Conservation (phyloP, 2,888 invertebrate species). For the Xestia sexstrigata region DNA sequence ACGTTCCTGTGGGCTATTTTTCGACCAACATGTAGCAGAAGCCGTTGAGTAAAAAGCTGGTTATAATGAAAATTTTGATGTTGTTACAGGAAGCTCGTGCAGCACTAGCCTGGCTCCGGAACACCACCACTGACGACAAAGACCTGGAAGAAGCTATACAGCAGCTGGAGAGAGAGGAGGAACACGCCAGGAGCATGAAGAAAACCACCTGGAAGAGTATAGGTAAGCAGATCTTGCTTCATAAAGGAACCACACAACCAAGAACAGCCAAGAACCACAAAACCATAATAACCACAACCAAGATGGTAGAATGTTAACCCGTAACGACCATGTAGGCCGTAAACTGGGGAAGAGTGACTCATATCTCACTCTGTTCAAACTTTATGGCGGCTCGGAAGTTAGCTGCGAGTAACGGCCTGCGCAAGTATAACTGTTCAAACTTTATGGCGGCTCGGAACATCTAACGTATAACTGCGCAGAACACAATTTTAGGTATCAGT, state of each 20-base stretch:
- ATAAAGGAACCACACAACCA: background rate
- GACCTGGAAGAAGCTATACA: slow-evolving; percentile 83
- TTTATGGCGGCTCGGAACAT: too few relatives aligned
- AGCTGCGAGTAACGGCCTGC: background rate
- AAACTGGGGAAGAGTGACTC: background rate
- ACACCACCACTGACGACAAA: slow-evolving; percentile 83
- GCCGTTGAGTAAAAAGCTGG: background rate
- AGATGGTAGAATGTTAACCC: too few relatives aligned
- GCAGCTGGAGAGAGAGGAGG: slow-evolving; percentile 83
- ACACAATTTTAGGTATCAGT: too few relatives aligned
- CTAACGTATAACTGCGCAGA: too few relatives aligned
- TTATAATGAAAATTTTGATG: background rate
- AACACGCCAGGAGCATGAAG: slow-evolving; percentile 79
- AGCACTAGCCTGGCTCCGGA: slow-evolving; percentile 84
- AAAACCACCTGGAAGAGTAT: slow-evolving; percentile 85
- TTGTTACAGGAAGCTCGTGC: slow-evolving; percentile 81
- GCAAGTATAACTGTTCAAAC: background rate
- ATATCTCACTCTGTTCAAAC: background rate
- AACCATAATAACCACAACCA: too few relatives aligned
- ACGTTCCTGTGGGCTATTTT: too few relatives aligned
- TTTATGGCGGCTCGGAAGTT: too few relatives aligned
- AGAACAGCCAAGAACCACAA: too few relatives aligned
- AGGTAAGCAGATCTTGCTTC: slow-evolving; percentile 69
- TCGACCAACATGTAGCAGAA: too few relatives aligned
- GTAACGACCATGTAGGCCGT: background rate